A percentile compares a stretch with the other conserved stretches of the same genome.
phyloP scores from a whole-genome alignment of 2,113 vertebrate genomes.

The Lasiurus borealis region DNA sequence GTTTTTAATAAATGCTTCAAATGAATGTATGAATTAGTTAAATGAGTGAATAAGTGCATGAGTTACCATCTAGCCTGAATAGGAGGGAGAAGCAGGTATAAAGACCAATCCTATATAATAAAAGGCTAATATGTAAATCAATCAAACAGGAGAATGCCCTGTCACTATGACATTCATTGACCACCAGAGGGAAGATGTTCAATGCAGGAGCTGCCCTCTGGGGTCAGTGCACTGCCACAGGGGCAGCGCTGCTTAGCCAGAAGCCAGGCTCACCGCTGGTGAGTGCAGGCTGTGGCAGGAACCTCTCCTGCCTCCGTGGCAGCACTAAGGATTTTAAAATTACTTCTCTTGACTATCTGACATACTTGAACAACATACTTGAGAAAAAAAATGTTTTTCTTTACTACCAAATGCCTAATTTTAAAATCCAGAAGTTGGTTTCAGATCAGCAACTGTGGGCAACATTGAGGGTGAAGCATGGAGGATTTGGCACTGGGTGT shows the following conservation, averaged over 20 bases:
- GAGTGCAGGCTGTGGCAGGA: too few species aligned
- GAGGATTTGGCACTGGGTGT: background rate
- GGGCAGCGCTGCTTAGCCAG: too few species aligned
- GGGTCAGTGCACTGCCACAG: too few species aligned
- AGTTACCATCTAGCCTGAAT: background rate
- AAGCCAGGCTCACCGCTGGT: too few species aligned
- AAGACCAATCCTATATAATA: background rate
- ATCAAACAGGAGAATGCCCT: accelerated
- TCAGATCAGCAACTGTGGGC: background rate
- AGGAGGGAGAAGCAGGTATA: background rate
- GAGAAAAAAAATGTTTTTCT: background rate
- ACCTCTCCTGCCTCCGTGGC: too few species aligned
- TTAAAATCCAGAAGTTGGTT: slow-evolving; percentile 7
- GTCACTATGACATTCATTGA: too few species aligned
- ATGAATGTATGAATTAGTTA: background rate
- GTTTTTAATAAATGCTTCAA: background rate
- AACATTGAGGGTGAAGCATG: background rate
- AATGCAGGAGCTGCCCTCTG: too few species aligned
- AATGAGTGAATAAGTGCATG: slow-evolving; percentile 21
- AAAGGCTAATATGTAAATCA: too few species aligned
- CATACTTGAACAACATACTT: background rate
- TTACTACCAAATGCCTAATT: background rate
- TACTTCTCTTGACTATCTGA: background rate
- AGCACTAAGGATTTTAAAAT: background rate
- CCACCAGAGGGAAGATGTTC: too few species aligned